These are phyloP conservation scores for Drosophila hamatofila DNA, from an alignment of 2,888 invertebrate species.

Conservation along the genomic window DNA sequence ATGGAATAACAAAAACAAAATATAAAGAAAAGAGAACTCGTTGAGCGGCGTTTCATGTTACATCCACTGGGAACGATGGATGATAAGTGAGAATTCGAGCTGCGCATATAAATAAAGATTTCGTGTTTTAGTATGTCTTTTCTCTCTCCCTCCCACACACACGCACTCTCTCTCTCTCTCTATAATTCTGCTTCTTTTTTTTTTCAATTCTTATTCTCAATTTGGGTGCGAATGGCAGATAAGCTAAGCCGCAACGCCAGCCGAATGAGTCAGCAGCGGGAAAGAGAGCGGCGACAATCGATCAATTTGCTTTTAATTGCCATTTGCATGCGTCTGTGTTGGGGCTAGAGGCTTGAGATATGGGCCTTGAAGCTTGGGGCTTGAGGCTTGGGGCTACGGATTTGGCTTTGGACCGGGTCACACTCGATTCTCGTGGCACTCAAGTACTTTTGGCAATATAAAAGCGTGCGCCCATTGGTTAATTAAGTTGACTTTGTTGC, in stretches of 20 bases:
- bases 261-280: slow-evolving; percentile 53
- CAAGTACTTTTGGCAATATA: slow-evolving; percentile 48
- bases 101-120: slow-evolving; percentile 55
- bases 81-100: slow-evolving; percentile 64
- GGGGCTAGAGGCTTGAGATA: slow-evolving; percentile 23
- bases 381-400: slow-evolving; percentile 18
- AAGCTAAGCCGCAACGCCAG: slow-evolving; percentile 47
- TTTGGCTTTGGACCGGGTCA: slow-evolving; percentile 54
- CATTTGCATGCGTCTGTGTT: slow-evolving; percentile 67
- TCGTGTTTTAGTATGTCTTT: slow-evolving; percentile 26
- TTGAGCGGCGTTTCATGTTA: slow-evolving; percentile 51
- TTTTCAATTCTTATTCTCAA: slow-evolving; percentile 38
- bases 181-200: slow-evolving; percentile 11
- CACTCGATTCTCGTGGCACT: slow-evolving; percentile 46
- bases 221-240: slow-evolving; percentile 42
- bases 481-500: slow-evolving; percentile 66
- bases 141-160: background rate
- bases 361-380: background rate
- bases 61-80: slow-evolving; percentile 37
- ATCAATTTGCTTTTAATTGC: slow-evolving; percentile 73
- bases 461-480: slow-evolving; percentile 61
- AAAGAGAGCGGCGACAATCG: slow-evolving; percentile 56
- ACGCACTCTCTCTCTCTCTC: background rate
- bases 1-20: slow-evolving; percentile 14
- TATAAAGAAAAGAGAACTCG: slow-evolving; percentile 24